phyloP scores from a whole-genome alignment of 1,140 invertebrate species.

The Lepidostoma basale region DNA sequence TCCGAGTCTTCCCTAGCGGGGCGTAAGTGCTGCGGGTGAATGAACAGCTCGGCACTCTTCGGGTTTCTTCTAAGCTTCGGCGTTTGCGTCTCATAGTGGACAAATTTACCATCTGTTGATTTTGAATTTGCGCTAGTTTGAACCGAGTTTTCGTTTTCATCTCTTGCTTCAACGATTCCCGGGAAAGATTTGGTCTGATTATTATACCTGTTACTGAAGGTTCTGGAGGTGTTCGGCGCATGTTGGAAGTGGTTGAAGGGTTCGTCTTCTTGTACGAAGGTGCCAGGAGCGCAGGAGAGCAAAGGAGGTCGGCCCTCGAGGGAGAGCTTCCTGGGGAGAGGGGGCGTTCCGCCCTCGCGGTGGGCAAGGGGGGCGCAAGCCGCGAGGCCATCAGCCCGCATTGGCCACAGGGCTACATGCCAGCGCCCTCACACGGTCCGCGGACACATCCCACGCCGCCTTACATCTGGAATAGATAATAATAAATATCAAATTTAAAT shows the following conservation, averaged over 20 bases:
- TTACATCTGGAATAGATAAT: not conserved
- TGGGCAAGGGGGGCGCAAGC: constrained; percentile 25
- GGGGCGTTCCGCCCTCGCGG: constrained; percentile 20
- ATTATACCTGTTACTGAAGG: not conserved
- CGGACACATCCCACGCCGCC: not conserved
- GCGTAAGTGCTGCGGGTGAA: not conserved
- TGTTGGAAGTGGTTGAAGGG: not conserved
- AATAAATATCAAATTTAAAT: too few species aligned
- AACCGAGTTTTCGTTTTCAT: not conserved
- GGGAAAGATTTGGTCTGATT: not conserved
- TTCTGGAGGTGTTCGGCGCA: not conserved
- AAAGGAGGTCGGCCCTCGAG: not conserved
- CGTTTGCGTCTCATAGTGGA: not conserved
- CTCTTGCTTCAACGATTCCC: not conserved
- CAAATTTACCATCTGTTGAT: not conserved
- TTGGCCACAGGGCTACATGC: constrained; percentile 42
- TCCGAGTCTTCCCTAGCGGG: not conserved
- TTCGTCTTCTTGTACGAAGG: not conserved
- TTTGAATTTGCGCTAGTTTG: not conserved
- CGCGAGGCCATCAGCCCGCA: constrained; percentile 42
- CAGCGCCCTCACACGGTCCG: constrained; percentile 1
- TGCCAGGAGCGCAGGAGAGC: not conserved
- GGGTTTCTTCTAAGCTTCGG: constrained; percentile 16
- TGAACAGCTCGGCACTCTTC: not conserved
- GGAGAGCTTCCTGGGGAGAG: not conserved